Percentiles rank a stretch among this genome's conserved stretches.
phyloP scores from a whole-genome alignment of 2,797 vertebrate species.

The Perodicticus potto region DNA sequence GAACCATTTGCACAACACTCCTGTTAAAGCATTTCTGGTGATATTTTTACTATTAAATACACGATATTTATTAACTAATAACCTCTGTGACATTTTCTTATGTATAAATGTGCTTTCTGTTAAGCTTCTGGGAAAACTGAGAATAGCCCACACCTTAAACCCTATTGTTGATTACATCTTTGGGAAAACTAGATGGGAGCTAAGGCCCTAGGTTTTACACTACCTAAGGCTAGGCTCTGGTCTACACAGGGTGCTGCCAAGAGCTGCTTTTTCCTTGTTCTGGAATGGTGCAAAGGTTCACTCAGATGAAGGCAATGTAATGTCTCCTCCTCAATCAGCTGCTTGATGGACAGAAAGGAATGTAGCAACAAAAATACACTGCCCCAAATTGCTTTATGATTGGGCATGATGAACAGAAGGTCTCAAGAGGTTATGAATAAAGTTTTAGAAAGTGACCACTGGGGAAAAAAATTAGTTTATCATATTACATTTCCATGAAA shows the following conservation, averaged over 20 bases:
- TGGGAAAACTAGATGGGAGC: neutral
- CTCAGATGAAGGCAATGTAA: neutral
- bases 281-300: neutral
- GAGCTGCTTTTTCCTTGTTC: neutral
- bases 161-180: neutral
- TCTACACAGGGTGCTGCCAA: neutral
- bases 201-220: neutral
- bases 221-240: neutral
- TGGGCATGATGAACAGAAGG: neutral
- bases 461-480: neutral
- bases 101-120: slow-evolving; percentile 2
- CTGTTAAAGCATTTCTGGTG: neutral
- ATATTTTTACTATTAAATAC: slow-evolving; percentile 23
- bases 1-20: too few relatives aligned
- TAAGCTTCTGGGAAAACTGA: slow-evolving; percentile 29
- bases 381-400: neutral
- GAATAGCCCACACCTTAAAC: neutral
- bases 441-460: neutral
- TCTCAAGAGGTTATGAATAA: neutral
- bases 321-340: neutral
- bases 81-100: neutral
- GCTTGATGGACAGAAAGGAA: neutral
- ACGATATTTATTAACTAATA: slow-evolving; percentile 1
- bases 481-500: neutral
- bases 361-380: neutral